Evolutionary conservation across 2,888 invertebrate genomes (phyloP).

Genomic region (Calameuta pallipes): DNA sequence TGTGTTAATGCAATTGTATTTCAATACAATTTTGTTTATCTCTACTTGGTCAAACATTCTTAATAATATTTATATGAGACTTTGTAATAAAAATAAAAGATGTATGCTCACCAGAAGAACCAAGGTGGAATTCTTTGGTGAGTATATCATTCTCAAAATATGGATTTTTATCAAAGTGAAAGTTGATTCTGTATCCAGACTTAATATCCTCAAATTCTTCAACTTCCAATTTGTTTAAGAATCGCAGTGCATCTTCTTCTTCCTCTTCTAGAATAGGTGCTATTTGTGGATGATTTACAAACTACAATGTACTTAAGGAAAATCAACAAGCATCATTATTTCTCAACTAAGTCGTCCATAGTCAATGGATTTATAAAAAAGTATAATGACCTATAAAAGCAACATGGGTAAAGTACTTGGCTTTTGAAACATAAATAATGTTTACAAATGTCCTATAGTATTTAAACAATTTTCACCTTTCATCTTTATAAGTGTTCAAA

Average conservation of each 20-base stretch:
- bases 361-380: constrained; percentile 19
- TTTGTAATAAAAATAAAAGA: background rate
- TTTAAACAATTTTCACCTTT: background rate
- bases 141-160: constrained; percentile 84
- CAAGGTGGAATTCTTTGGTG: constrained; percentile 82
- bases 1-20: background rate
- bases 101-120: constrained; percentile 68
- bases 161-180: constrained; percentile 83
- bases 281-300: constrained; percentile 89
- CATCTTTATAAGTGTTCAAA: background rate
- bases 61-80: background rate
- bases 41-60: background rate
- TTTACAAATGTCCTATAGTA: background rate
- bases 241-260: constrained; percentile 83
- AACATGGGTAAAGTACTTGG: background rate
- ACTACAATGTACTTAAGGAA: constrained; percentile 67
- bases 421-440: background rate
- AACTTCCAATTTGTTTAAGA: constrained; percentile 79
- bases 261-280: constrained; percentile 83
- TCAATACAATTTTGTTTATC: background rate
- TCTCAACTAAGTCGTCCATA: constrained; percentile 38
- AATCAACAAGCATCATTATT: constrained; percentile 16
- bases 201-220: constrained; percentile 90
- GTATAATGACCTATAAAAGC: constrained; percentile 29
- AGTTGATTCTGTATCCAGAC: constrained; percentile 83